Conservation (phyloP, 2,888 invertebrate species). For the Stratiomys singularior region DNA sequence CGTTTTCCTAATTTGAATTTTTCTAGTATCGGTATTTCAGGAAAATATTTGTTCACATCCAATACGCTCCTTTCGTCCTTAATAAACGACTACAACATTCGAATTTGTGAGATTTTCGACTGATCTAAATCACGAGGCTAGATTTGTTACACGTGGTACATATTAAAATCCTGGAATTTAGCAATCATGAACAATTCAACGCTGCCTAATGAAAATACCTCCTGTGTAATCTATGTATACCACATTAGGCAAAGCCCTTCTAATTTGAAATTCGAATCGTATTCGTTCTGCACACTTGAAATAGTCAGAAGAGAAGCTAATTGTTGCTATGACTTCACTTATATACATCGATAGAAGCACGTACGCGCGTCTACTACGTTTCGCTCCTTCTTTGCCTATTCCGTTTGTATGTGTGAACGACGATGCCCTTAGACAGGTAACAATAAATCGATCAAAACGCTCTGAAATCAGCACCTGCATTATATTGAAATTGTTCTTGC, state of each 20-base stretch:
- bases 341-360: neutral
- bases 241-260: slow-evolving; percentile 38
- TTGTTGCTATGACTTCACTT: slow-evolving; percentile 49
- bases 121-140: neutral
- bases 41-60: no score
- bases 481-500: slow-evolving; percentile 42
- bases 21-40: no score
- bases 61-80: no score
- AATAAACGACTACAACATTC: no score
- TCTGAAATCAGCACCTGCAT: slow-evolving; percentile 13
- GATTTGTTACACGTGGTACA: slow-evolving; percentile 40
- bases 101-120: neutral
- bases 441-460: slow-evolving; percentile 43
- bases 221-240: neutral
- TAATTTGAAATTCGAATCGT: slow-evolving; percentile 52
- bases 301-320: slow-evolving; percentile 48
- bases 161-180: slow-evolving; percentile 28
- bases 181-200: slow-evolving; percentile 5
- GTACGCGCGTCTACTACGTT: neutral
- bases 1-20: no score
- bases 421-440: slow-evolving; percentile 30
- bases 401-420: neutral
- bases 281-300: slow-evolving; percentile 51
- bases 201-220: neutral
- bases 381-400: neutral